Percentiles rank a stretch among this genome's conserved stretches.
Conservation (phyloP, 37 sponge, comb jelly and placozoan species). For the Beroe forskalii region DNA sequence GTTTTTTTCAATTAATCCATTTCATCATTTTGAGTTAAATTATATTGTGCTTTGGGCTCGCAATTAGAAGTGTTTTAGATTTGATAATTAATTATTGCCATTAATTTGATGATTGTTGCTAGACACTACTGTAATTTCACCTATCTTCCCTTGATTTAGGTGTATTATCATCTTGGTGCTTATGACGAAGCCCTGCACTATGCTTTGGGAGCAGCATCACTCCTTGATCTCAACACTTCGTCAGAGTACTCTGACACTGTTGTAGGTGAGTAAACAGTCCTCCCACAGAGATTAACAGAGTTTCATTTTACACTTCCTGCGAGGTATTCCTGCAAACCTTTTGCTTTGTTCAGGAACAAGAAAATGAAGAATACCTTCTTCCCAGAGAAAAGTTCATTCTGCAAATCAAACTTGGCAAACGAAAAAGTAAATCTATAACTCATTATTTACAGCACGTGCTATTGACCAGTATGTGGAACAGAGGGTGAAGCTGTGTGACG, state of each 20-base stretch:
- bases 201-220: slow-evolving; percentile 87
- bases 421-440: too few species aligned
- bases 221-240: slow-evolving; percentile 82
- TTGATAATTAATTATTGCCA: background rate
- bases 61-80: too few species aligned
- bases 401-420: slow-evolving; percentile 75
- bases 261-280: slow-evolving; percentile 74
- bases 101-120: too few species aligned
- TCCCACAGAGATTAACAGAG: background rate
- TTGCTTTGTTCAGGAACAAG: background rate
- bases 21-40: too few species aligned
- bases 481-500: slow-evolving; percentile 73
- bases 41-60: too few species aligned
- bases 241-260: slow-evolving; percentile 95
- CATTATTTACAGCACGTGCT: slow-evolving; percentile 62
- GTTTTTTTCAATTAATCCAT: slow-evolving; percentile 1
- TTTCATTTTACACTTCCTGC: background rate
- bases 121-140: too few species aligned
- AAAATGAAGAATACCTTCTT: background rate
- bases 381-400: background rate
- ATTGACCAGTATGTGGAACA: slow-evolving; percentile 84
- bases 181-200: slow-evolving; percentile 87
- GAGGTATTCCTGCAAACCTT: too few species aligned
- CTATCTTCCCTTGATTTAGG: slow-evolving; percentile 88
- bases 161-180: slow-evolving; percentile 96